Percentiles rank a stretch among this genome's conserved stretches.
Evolutionary conservation across 1,140 invertebrate genomes (phyloP).

Genomic region (Druon quercuslanigerum): DNA sequence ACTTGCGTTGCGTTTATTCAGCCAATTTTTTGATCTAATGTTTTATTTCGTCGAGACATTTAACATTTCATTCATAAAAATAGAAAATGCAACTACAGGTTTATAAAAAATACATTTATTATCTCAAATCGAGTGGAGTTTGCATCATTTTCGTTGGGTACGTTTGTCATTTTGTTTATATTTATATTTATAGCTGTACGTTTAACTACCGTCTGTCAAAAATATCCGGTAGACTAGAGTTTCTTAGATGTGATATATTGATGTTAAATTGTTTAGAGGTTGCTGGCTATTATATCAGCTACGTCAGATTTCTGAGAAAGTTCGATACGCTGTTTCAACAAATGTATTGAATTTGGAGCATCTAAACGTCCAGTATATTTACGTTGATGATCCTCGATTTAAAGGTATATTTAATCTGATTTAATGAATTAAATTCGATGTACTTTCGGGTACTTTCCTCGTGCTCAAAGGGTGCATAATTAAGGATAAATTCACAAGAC

Average conservation of each 20-base stretch:
- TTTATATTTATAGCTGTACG: slow-evolving; percentile 23
- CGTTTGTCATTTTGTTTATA: slow-evolving; percentile 38
- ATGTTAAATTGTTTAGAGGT: slow-evolving; percentile 53
- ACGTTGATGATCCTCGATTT: slow-evolving; percentile 70
- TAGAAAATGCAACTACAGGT: slow-evolving; percentile 41
- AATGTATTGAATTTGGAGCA: slow-evolving; percentile 67
- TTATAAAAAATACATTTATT: slow-evolving; percentile 56
- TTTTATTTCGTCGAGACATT: neutral
- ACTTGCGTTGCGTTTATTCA: too few relatives aligned
- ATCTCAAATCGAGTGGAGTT: slow-evolving; percentile 63
- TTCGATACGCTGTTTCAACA: slow-evolving; percentile 61
- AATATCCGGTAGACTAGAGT: slow-evolving; percentile 19
- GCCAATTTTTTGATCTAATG: too few relatives aligned
- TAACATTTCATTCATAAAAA: neutral
- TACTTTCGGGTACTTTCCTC: too few relatives aligned
- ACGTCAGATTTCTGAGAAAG: slow-evolving; percentile 60
- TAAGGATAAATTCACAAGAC: too few relatives aligned
- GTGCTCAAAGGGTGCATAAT: too few relatives aligned
- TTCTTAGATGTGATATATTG: slow-evolving; percentile 34
- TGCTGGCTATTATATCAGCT: slow-evolving; percentile 70
- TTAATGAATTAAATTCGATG: neutral
- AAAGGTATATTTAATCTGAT: slow-evolving; percentile 55
- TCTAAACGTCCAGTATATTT: slow-evolving; percentile 70
- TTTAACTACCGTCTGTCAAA: neutral
- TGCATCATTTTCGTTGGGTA: slow-evolving; percentile 65